phyloP scores from a whole-genome alignment of 2,113 vertebrate species.

The Varanus salvator region DNA sequence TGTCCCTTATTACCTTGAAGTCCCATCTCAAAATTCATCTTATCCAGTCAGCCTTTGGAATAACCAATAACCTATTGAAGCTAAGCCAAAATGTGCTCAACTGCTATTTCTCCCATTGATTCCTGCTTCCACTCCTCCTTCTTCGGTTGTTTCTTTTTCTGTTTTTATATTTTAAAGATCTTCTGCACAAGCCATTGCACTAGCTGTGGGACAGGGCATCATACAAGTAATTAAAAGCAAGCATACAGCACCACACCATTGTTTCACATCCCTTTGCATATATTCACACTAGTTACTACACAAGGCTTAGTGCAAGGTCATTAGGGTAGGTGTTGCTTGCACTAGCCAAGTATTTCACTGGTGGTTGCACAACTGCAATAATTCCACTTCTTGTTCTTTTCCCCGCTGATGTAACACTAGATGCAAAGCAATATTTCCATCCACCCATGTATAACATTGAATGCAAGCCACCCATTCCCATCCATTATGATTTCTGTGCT shows the following conservation, averaged over 20 bases:
- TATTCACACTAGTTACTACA: not conserved
- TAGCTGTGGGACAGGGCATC: not conserved
- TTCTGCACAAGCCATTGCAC: not conserved
- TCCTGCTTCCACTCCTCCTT: too few relatives aligned
- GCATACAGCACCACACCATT: too few relatives aligned
- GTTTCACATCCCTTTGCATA: not conserved
- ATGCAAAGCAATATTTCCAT: not conserved
- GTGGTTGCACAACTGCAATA: not conserved
- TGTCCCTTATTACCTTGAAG: too few relatives aligned
- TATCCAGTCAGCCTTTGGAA: too few relatives aligned
- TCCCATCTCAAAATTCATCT: too few relatives aligned
- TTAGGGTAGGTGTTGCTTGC: not conserved
- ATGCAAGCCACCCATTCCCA: too few relatives aligned
- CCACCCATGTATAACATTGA: not conserved
- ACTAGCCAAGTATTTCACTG: not conserved
- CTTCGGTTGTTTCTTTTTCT: too few relatives aligned
- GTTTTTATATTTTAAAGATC: too few relatives aligned
- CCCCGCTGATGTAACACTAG: not conserved
- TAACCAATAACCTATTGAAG: too few relatives aligned
- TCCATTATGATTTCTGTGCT: not conserved
- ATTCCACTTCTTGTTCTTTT: not conserved
- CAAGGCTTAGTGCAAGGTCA: not conserved
- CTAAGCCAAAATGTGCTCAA: too few relatives aligned
- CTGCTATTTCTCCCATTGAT: too few relatives aligned
- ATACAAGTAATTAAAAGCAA: not conserved